A percentile compares a stretch with the other conserved stretches of the same genome.
Conservation (phyloP, 2,888 invertebrate genomes). For the Ormyrus thymus region DNA sequence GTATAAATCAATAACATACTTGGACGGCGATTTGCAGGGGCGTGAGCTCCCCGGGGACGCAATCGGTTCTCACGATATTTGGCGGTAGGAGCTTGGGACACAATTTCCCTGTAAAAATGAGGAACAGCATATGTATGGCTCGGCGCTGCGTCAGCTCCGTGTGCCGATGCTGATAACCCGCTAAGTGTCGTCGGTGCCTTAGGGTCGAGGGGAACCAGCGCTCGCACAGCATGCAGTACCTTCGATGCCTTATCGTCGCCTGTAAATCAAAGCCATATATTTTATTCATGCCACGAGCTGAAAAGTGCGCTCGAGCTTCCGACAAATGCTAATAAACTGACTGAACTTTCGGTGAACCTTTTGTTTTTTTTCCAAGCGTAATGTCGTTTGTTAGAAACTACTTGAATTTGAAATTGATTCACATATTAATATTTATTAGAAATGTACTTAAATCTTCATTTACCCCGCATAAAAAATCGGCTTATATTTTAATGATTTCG, state of each 20-base stretch:
- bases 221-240: slow-evolving; percentile 73
- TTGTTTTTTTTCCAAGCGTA: no score
- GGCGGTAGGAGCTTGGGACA: slow-evolving; percentile 72
- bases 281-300: no score
- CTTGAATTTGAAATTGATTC: no score
- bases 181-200: slow-evolving; percentile 69
- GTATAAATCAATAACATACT: slow-evolving; percentile 60
- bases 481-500: no score
- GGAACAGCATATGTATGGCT: slow-evolving; percentile 73
- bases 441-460: no score
- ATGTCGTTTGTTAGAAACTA: no score
- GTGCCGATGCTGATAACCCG: slow-evolving; percentile 72
- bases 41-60: slow-evolving; percentile 70
- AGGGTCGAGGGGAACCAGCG: slow-evolving; percentile 72
- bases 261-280: slow-evolving; percentile 44
- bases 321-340: no score
- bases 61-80: slow-evolving; percentile 68
- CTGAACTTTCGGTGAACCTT: no score
- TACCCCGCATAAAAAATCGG: no score
- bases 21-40: slow-evolving; percentile 74
- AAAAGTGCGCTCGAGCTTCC: no score
- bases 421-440: no score
- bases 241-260: slow-evolving; percentile 72
- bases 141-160: slow-evolving; percentile 72
- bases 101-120: slow-evolving; percentile 72